These are phyloP conservation scores for Ichneumoninae sp. DNA, from an alignment of 2,888 invertebrate species.

Conservation along the genomic window DNA sequence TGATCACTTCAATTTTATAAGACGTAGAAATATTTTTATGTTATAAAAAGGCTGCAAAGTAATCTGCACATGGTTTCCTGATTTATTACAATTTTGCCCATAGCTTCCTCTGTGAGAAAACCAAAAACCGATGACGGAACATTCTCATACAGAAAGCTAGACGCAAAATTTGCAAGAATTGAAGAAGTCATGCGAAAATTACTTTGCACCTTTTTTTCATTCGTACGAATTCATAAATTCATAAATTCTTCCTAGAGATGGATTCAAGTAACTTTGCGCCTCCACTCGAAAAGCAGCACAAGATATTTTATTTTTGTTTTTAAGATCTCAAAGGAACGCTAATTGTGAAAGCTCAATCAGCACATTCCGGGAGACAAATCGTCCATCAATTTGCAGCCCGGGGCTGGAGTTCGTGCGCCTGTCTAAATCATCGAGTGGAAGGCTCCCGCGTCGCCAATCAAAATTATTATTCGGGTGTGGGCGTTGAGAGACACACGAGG, in stretches of 20 bases:
- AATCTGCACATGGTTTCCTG: no score
- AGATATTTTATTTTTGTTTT: neutral
- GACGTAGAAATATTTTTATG: no score
- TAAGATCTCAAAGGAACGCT: neutral
- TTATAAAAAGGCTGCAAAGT: no score
- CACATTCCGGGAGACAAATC: neutral
- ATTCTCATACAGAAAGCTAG: no score
- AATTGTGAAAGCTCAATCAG: neutral
- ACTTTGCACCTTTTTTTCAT: neutral
- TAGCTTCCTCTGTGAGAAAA: no score
- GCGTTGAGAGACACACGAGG: slow-evolving; percentile 21
- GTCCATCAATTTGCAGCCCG: neutral
- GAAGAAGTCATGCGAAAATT: no score
- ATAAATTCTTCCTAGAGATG: neutral
- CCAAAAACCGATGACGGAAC: no score
- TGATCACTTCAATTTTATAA: no score
- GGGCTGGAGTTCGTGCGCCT: neutral
- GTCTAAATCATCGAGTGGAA: slow-evolving; percentile 6
- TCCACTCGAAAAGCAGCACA: neutral
- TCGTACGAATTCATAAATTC: neutral
- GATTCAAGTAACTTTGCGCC: neutral
- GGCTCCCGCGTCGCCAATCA: slow-evolving; percentile 17
- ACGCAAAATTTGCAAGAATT: no score
- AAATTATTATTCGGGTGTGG: slow-evolving; percentile 43
- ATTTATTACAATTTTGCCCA: no score